phyloP scores from a whole-genome alignment of 2,113 vertebrate genomes.

The Tenebrosternarchus preto region DNA sequence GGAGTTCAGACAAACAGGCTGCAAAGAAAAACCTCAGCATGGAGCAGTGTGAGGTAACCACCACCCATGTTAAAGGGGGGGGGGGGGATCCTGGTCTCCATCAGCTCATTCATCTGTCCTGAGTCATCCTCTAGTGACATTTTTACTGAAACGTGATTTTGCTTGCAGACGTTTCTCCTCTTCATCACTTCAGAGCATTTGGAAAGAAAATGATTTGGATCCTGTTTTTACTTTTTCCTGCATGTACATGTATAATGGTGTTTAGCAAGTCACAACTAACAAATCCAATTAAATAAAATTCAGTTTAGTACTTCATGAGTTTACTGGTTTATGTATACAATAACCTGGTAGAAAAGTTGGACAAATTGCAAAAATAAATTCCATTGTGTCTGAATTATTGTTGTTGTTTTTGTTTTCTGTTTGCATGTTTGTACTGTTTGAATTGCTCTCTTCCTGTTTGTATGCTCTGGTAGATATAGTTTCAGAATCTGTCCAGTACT shows the following conservation, averaged over 20 bases:
- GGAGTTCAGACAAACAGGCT: conserved; percentile 52
- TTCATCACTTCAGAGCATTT: conserved; percentile 56
- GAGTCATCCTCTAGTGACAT: conserved; percentile 68
- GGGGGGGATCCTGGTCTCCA: conserved; percentile 35
- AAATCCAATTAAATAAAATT: too few relatives aligned
- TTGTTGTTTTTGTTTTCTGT: too few relatives aligned
- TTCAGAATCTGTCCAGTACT: too few relatives aligned
- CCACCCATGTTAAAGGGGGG: conserved; percentile 37
- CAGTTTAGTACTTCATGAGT: too few relatives aligned
- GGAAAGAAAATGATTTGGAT: conserved; percentile 6
- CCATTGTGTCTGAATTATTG: neutral
- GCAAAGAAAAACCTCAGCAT: conserved; percentile 57
- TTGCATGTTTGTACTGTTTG: too few relatives aligned
- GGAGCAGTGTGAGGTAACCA: conserved; percentile 36
- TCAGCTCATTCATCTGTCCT: conserved; percentile 71
- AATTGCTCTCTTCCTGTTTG: too few relatives aligned
- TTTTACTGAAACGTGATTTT: conserved; percentile 67
- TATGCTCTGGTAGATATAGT: too few relatives aligned
- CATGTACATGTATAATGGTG: too few relatives aligned
- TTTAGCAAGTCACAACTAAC: too few relatives aligned
- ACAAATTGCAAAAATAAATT: neutral
- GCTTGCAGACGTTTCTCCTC: conserved; percentile 59
- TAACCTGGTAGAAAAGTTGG: neutral
- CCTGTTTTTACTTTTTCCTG: neutral
- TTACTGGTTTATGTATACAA: too few relatives aligned